Evolutionary conservation across 53 echinoderm and acorn worm species (phyloP).

Genomic region (Paracentrotus lividus): DNA sequence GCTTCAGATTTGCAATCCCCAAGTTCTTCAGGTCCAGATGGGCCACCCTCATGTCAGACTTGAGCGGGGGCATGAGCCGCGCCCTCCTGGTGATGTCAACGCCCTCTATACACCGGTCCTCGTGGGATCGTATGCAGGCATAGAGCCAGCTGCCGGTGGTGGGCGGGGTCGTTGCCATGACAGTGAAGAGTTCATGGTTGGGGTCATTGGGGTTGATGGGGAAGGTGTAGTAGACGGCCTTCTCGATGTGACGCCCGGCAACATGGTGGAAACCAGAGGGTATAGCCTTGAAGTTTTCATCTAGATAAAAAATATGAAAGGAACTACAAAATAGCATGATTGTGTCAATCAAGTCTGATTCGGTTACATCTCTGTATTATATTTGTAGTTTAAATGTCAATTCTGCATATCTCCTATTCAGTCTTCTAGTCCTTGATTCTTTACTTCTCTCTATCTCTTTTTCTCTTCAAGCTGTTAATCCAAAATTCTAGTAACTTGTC

Average conservation of each 20-base stretch:
- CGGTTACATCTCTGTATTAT: no score
- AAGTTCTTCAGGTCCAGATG: slow-evolving; percentile 71
- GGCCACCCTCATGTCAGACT: slow-evolving; percentile 72
- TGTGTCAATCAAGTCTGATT: neutral
- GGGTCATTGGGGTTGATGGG: slow-evolving; percentile 67
- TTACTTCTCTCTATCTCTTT: no score
- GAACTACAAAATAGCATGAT: neutral
- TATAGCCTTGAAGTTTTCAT: slow-evolving; percentile 76
- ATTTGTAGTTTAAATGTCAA: no score
- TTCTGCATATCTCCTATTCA: no score
- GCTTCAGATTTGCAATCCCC: neutral
- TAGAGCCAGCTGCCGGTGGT: slow-evolving; percentile 76
- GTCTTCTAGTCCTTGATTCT: no score
- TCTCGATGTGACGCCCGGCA: slow-evolving; percentile 61
- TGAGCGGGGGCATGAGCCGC: slow-evolving; percentile 79
- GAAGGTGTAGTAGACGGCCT: slow-evolving; percentile 81
- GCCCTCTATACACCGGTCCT: slow-evolving; percentile 79
- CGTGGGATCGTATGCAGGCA: slow-evolving; percentile 79
- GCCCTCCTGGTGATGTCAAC: slow-evolving; percentile 82
- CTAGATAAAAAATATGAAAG: slow-evolving; percentile 65
- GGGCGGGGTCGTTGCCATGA: slow-evolving; percentile 54
- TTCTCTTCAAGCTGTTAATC: no score
- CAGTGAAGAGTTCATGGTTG: slow-evolving; percentile 73
- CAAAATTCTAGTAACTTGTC: no score
- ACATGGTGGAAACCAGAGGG: slow-evolving; percentile 68